Evolutionary conservation across 2,888 invertebrate genomes (phyloP).

Genomic region (Heteromyza rotundicornis): DNA sequence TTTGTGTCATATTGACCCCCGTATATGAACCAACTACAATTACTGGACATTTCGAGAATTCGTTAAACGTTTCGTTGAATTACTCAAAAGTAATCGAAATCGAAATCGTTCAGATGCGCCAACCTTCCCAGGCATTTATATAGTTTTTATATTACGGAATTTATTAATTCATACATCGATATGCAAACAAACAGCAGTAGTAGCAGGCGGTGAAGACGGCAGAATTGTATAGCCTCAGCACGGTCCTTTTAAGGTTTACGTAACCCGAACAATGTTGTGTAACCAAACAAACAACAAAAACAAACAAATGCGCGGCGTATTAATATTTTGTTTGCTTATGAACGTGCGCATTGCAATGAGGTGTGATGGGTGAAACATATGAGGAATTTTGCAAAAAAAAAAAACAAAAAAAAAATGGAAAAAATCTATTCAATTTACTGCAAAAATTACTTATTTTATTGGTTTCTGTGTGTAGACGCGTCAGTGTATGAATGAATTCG

Average conservation of each 20-base stretch:
- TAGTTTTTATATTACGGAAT: too few relatives aligned
- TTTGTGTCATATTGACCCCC: too few relatives aligned
- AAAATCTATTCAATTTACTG: neutral
- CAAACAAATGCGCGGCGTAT: neutral
- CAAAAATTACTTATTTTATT: neutral
- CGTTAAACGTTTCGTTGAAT: too few relatives aligned
- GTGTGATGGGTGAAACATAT: neutral
- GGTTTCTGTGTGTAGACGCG: too few relatives aligned
- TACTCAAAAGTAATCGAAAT: too few relatives aligned
- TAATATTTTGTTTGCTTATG: neutral
- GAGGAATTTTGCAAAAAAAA: neutral
- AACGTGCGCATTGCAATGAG: neutral
- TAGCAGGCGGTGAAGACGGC: too few relatives aligned
- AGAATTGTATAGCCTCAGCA: too few relatives aligned
- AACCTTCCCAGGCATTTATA: neutral
- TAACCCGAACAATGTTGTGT: constrained; percentile 46
- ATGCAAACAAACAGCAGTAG: too few relatives aligned
- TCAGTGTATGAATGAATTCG: too few relatives aligned
- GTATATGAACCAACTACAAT: too few relatives aligned
- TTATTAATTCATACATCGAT: too few relatives aligned
- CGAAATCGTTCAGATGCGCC: neutral
- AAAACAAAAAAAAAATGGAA: neutral
- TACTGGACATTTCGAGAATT: too few relatives aligned
- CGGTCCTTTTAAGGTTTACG: constrained; percentile 36
- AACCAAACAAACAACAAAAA: constrained; percentile 32